Conservation (phyloP, 2,888 invertebrate genomes). For the Sinohyriopsis cumingii region DNA sequence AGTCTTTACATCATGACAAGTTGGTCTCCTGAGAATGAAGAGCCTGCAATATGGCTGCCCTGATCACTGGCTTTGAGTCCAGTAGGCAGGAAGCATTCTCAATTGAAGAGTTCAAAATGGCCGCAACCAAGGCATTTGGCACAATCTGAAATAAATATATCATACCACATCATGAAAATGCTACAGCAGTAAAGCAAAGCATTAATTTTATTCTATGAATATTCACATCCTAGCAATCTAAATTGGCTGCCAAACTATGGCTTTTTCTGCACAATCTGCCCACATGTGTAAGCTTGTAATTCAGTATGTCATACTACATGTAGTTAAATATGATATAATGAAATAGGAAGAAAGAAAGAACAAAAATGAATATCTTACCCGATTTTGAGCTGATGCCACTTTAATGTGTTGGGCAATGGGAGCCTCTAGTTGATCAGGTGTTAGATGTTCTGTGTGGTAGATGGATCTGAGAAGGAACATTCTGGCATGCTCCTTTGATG, state of each 20-base stretch:
- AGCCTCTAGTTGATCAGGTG: slow-evolving; percentile 22
- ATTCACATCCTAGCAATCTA: neutral
- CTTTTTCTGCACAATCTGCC: no score
- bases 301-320: neutral
- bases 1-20: neutral
- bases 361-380: slow-evolving; percentile 30
- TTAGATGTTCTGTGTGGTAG: slow-evolving; percentile 49
- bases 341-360: neutral
- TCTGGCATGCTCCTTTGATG: slow-evolving; percentile 32
- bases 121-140: slow-evolving; percentile 55
- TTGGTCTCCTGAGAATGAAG: slow-evolving; percentile 1
- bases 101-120: slow-evolving; percentile 41
- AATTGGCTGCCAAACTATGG: neutral
- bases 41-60: slow-evolving; percentile 37
- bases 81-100: slow-evolving; percentile 46
- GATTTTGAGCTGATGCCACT: slow-evolving; percentile 43
- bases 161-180: neutral
- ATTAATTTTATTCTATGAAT: neutral
- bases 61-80: slow-evolving; percentile 46
- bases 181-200: neutral
- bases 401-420: slow-evolving; percentile 47
- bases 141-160: slow-evolving; percentile 52
- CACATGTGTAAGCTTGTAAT: no score
- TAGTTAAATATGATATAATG: neutral
- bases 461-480: slow-evolving; percentile 55